Base-by-base conservation (phyloP, 1,140 invertebrate genomes). In the Scaptomyza graminum region DNA sequence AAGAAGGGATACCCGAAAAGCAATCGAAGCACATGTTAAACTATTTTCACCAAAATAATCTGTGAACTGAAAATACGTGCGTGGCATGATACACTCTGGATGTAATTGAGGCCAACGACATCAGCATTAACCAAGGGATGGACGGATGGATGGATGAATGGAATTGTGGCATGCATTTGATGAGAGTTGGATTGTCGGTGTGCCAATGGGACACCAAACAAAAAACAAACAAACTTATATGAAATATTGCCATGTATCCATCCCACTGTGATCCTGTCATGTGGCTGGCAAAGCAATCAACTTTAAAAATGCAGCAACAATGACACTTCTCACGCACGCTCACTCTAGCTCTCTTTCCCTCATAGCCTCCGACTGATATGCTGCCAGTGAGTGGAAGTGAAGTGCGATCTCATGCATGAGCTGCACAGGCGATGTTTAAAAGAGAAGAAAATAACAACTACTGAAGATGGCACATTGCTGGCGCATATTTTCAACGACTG, bases 1-100 rank as follows among this genome's bases (percentile, higher is more conserved):
- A 76, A 25, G 39, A 39, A 43, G 8, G 15, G 8, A 34, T 3
- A 13, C 28, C 18, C 18, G 18, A 52, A 28, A 3, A 52, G 50
- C 54, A 65, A 57, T 66, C 55, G 64, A 74, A 85, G 83, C 75
- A 88, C 79, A 88, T 83, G 76, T 88, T 88, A 88, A 88, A 88
- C 83, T 88, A 76, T 88, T 88, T 83, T 88, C 83, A 89, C 76
- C 74, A 69, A 88, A 83, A 88, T 88, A 88, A 88, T 88, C 73
- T 83, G 76, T 68, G 84, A 74, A 46, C 75, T 72, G 72, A 78
- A 62, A 71, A 76, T 88, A 88, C 83, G 83, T 88, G 83, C 79
- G 68, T 79, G 44, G 83, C 81, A 88, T 88, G 76, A 65, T 76
- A 70, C 84, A 61, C 59, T 63, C 62, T 63, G 5, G 12, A 41